A percentile compares a stretch with the other conserved stretches of the same genome.
Conservation (phyloP, 2,888 invertebrate genomes). For the Lagria hirta region DNA sequence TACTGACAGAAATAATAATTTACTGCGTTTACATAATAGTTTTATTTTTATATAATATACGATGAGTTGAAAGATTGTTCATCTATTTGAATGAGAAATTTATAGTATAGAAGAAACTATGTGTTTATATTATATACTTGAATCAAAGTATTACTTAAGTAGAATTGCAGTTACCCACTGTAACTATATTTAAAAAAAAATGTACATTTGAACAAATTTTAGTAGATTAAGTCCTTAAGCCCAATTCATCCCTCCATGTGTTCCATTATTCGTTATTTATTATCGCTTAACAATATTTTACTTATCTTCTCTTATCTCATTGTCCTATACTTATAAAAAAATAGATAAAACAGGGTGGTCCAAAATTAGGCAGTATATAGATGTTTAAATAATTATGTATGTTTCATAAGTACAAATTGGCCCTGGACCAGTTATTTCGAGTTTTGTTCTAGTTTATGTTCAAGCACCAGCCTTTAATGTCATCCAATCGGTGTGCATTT, state of each 20-base stretch:
- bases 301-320: no score
- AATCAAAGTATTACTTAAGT: slow-evolving; percentile 45
- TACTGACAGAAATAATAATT: slow-evolving; percentile 18
- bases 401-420: slow-evolving; percentile 26
- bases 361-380: slow-evolving; percentile 27
- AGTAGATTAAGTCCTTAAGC: slow-evolving; percentile 35
- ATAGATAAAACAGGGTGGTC: slow-evolving; percentile 32
- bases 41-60: slow-evolving; percentile 26
- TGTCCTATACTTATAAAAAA: no score
- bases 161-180: slow-evolving; percentile 45
- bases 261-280: slow-evolving; percentile 29
- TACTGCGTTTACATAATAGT: slow-evolving; percentile 16
- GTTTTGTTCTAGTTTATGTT: slow-evolving; percentile 7
- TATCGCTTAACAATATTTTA: slow-evolving; percentile 3
- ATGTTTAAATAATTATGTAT: slow-evolving; percentile 27
- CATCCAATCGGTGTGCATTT: slow-evolving; percentile 24
- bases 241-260: slow-evolving; percentile 40
- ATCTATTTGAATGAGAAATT: slow-evolving; percentile 26
- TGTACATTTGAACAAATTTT: slow-evolving; percentile 42
- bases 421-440: slow-evolving; percentile 21
- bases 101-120: slow-evolving; percentile 39
- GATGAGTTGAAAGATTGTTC: slow-evolving; percentile 25
- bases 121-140: slow-evolving; percentile 41
- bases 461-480: slow-evolving; percentile 22
- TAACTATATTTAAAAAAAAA: slow-evolving; percentile 28